Conservation (phyloP, 2,888 invertebrate species). For the Parapristionchus giblindavisi region DNA sequence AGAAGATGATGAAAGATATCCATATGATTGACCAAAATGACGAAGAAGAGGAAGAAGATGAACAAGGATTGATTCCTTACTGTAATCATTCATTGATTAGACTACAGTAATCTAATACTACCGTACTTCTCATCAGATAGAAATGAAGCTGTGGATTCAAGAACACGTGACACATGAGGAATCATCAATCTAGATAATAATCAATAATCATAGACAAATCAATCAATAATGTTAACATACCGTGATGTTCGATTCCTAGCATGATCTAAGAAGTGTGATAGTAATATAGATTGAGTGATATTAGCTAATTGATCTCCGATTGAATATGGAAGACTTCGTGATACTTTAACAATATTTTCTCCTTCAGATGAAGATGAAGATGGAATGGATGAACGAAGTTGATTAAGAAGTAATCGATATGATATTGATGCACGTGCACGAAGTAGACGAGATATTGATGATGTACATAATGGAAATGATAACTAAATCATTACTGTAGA, state of each 20-base stretch:
- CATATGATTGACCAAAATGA: conserved; percentile 30
- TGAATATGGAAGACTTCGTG: conserved; percentile 25
- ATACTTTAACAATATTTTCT: not conserved
- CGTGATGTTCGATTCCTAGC: conserved; percentile 29
- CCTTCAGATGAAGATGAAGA: not conserved
- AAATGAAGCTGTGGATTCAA: conserved; percentile 22
- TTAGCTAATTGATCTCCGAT: conserved; percentile 16
- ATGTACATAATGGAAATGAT: conserved; percentile 24
- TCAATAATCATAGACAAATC: too few relatives aligned
- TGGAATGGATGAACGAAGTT: conserved; percentile 17
- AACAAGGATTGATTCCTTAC: not conserved
- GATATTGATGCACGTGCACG: conserved; percentile 27
- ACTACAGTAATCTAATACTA: not conserved
- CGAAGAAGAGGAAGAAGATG: conserved; percentile 31
- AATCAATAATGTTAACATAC: not conserved
- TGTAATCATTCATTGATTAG: too few relatives aligned
- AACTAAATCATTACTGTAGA: not conserved
- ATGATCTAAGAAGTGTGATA: conserved; percentile 18
- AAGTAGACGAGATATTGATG: conserved; percentile 32
- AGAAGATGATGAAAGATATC: conserved; percentile 13
- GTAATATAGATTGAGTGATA: conserved; percentile 13
- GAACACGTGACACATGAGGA: conserved; percentile 22
- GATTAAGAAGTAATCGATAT: conserved; percentile 10
- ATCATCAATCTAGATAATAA: conserved; percentile 16
- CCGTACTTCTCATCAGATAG: conserved; percentile 9